Percentiles rank a stretch among this genome's conserved stretches.
Evolutionary conservation across 2,113 vertebrate species (phyloP).

Genomic region (Herpailurus yagouaroundi): DNA sequence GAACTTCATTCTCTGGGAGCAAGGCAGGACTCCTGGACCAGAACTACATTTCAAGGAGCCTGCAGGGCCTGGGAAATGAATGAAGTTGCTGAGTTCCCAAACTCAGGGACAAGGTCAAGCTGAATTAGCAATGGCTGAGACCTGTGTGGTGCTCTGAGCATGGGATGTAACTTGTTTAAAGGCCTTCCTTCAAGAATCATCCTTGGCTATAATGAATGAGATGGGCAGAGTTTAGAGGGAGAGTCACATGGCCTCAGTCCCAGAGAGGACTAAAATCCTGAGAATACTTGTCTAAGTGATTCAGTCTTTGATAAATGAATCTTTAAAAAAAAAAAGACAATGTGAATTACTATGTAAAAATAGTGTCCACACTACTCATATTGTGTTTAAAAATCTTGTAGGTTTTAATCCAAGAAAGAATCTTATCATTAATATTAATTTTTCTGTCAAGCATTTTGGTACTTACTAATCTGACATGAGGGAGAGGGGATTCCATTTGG

Average conservation of each 20-base stretch:
- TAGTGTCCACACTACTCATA: slow-evolving; percentile 13
- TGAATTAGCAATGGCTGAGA: background rate
- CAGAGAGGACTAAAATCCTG: background rate
- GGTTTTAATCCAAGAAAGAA: slow-evolving; percentile 9
- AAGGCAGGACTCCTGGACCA: background rate
- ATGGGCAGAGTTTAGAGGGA: background rate
- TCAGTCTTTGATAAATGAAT: slow-evolving; percentile 32
- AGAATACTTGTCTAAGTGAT: background rate
- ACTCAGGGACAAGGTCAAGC: background rate
- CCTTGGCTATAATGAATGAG: background rate
- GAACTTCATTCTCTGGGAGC: background rate
- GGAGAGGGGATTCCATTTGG: background rate
- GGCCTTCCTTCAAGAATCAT: background rate
- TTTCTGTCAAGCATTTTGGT: slow-evolving; percentile 43
- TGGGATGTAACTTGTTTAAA: background rate
- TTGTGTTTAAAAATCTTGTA: slow-evolving; percentile 37
- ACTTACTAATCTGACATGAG: background rate
- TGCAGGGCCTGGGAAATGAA: background rate
- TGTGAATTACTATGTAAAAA: slow-evolving; percentile 56
- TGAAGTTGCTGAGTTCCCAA: background rate
- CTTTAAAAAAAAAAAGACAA: background rate
- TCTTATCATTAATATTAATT: slow-evolving; percentile 50
- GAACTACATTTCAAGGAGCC: background rate
- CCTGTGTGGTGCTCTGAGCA: background rate
- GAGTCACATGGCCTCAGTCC: background rate